Evolutionary conservation across 2,888 invertebrate species (phyloP).

Genomic region (Dryocosmus kuriphilus): DNA sequence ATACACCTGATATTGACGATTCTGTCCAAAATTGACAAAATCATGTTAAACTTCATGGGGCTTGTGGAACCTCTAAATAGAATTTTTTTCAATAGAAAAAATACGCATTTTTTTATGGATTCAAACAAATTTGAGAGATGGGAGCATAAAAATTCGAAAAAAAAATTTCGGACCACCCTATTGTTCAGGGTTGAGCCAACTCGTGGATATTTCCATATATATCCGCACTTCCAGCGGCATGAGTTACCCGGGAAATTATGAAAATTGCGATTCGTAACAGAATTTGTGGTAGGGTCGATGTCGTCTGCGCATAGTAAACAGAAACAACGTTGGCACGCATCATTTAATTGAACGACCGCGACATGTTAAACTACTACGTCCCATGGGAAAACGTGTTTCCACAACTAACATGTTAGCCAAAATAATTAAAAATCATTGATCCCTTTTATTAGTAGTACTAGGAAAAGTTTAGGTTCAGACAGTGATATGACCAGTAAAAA

Average conservation of each 20-base stretch:
- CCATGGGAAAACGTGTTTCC: background rate
- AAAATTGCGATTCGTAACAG: conserved; percentile 9
- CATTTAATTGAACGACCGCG: conserved; percentile 16
- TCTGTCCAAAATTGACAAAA: too few species aligned
- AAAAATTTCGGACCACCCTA: too few species aligned
- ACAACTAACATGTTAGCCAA: background rate
- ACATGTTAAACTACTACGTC: conserved; percentile 11
- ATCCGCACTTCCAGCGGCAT: background rate
- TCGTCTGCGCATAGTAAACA: conserved; percentile 11
- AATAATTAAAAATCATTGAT: background rate
- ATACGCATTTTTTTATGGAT: too few species aligned
- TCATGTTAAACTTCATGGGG: too few species aligned
- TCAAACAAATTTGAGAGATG: too few species aligned
- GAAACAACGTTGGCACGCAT: conserved; percentile 12
- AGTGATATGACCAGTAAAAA: background rate
- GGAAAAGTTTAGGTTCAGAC: background rate
- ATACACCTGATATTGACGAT: too few species aligned
- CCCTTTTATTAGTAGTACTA: background rate
- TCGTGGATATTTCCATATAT: background rate
- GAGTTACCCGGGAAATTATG: background rate
- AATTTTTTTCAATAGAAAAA: too few species aligned
- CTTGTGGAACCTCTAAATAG: too few species aligned
- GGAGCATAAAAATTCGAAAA: too few species aligned
- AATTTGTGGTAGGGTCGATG: background rate
- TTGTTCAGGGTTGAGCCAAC: background rate